phyloP scores from a whole-genome alignment of 2,888 invertebrate species.

The Polymixis flavicincta region DNA sequence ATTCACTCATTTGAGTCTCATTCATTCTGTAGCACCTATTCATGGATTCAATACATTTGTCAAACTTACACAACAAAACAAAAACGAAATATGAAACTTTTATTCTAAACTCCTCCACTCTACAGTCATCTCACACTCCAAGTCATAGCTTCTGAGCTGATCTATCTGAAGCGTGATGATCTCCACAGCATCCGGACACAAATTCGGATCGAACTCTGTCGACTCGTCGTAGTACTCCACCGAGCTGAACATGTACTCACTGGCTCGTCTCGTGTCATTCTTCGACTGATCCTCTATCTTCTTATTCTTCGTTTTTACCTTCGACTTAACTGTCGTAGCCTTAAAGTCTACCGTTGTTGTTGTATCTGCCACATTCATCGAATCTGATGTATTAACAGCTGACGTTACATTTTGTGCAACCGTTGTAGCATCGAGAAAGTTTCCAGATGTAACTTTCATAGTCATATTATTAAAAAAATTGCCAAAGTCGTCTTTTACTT shows the following conservation, averaged over 20 bases:
- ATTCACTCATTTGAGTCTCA: neutral
- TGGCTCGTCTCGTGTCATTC: slow-evolving; percentile 69
- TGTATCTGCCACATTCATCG: slow-evolving; percentile 27
- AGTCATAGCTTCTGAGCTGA: slow-evolving; percentile 77
- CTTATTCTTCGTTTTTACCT: slow-evolving; percentile 7
- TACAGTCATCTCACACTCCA: slow-evolving; percentile 78
- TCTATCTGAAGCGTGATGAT: slow-evolving; percentile 76
- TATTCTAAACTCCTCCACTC: slow-evolving; percentile 79
- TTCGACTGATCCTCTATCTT: slow-evolving; percentile 21
- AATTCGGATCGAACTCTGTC: slow-evolving; percentile 66
- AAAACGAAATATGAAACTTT: neutral
- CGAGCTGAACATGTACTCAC: slow-evolving; percentile 83
- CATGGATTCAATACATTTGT: neutral
- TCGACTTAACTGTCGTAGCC: slow-evolving; percentile 37
- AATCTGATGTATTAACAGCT: slow-evolving; percentile 15
- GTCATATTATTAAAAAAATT: slow-evolving; percentile 6
- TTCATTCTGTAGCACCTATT: no score
- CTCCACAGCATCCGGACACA: slow-evolving; percentile 77
- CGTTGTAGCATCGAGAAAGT: slow-evolving; percentile 1
- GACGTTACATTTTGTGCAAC: slow-evolving; percentile 2
- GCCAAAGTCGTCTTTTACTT: slow-evolving; percentile 6
- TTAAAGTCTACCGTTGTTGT: slow-evolving; percentile 33
- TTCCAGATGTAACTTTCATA: slow-evolving; percentile 16
- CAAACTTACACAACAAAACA: slow-evolving; percentile 9
- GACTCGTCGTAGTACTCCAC: slow-evolving; percentile 83